Evolutionary conservation across 35 echinoderm and acorn worm species (phyloP), one percentile per base, ranked within the genome.

Genomic region (Heliocidaris erythrogramma): DNA sequence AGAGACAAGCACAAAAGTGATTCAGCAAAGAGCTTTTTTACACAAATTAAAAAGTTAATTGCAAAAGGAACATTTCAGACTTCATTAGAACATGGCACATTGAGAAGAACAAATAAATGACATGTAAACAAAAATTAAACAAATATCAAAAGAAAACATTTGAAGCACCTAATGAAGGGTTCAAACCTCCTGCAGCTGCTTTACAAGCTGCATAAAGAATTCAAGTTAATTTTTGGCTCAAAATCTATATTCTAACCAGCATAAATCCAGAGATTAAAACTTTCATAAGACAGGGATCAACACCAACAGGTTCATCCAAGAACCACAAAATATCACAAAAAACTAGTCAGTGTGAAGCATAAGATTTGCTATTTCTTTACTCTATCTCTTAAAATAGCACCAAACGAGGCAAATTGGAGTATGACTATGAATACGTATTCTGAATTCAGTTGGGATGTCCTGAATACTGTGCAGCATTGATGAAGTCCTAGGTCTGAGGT

Each of bases 41-140:
- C 21, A 78, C 65, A 27, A 78, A 7, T 78, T 78, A 78, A n/a
- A 78, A 78, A n/a, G 21, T 78, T 78, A 78, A 0, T 78, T 78
- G 65, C 65, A 27, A 78, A 78, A n/a, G 65, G 27, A 78, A 78
- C 18, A 78, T 78, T 78, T 78, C 65, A 78, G 65, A 78, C 14
- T n/a, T 78, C 65, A 78, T 78, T n/a, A 78, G 65, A 24, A 78
- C 65, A 78, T 78, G 65, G 65, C 65, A 78, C 65, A 78, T 78
- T 27, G 27, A 27, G n/a, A n/a, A 78, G 18, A 78, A 78, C 65
- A 27, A n/a, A n/a, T 78, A 78, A 69, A 18, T 18, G 17, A 24
- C 65, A 78, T 78, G 65, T 78, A 78, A 18, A 78, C 12, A 18
- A 0, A 78, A 2, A 12, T 60, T 13, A 56, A 1, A 56, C 9